Evolutionary conservation across 2,888 invertebrate genomes (phyloP), one percentile per base, ranked within the genome.

Genomic region (Ptychoptera albimana): DNA sequence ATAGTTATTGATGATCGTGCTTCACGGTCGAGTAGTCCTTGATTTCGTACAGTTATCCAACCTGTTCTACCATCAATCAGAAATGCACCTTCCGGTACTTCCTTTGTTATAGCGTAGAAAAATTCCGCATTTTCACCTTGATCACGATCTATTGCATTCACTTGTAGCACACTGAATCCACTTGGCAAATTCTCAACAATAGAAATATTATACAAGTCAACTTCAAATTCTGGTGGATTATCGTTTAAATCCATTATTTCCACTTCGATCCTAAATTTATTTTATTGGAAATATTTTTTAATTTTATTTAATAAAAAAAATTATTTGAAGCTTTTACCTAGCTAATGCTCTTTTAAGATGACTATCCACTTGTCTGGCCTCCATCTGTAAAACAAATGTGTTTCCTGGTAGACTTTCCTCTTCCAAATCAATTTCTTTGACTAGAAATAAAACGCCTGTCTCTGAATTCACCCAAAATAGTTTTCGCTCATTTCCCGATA

Each of bases 151-250:
- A 74, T 69, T 0, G 88, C 88, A 56, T 83, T 74, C 9, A 89
- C 65, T 50, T 66, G 66, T 0, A 65, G 52, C 0, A 64, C 59
- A 52, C 62, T 57, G 53, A 76, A 66, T 0, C 88, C 88, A 53
- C 84, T 86, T 0, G 89, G 89, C 29, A 89, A 67, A 60, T 91
- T 91, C 60, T 91, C 91, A 37, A 89, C 88, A 50, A 91, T 89
- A 51, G 88, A 89, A 50, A 91, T 88, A 54, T 89, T 89, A 58
- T 91, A 89, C 54, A 84, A 78, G 54, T 87, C 87, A 0, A 85
- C 86, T 58, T 89, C 88, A 52, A 91, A 91, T 54, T 85, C 82
- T 0, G 88, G 88, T 15, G 82, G 65, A 60, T 89, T 88, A 58
- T 89, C 88, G 55, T 89, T 86, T 9, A 86, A 62, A 55, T 87